These are phyloP conservation scores for Dolomedes plantarius DNA, from an alignment of 2,888 invertebrate genomes.

Conservation along the genomic window DNA sequence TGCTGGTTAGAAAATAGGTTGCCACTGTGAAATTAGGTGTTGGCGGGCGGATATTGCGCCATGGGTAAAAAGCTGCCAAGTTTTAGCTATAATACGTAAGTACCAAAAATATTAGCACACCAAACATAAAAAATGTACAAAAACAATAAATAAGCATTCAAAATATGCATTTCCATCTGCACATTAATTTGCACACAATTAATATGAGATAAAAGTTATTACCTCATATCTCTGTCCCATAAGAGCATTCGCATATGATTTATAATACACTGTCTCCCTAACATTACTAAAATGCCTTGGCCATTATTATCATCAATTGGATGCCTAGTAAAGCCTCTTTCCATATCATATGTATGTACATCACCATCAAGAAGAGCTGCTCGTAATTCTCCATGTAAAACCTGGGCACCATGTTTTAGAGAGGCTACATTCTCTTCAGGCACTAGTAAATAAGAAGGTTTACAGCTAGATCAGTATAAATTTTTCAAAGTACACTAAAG, in stretches of 20 bases:
- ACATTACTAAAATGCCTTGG: slow-evolving; percentile 89
- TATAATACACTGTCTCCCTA: slow-evolving; percentile 88
- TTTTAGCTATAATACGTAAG: no score
- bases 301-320: slow-evolving; percentile 84
- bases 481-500: no score
- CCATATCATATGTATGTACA: slow-evolving; percentile 90
- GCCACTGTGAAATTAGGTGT: no score
- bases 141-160: not conserved
- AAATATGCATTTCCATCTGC: not conserved
- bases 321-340: slow-evolving; percentile 92
- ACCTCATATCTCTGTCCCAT: slow-evolving; percentile 94
- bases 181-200: not conserved
- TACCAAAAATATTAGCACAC: no score
- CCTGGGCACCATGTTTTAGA: slow-evolving; percentile 86
- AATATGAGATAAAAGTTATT: slow-evolving; percentile 22
- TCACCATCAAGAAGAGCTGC: slow-evolving; percentile 93
- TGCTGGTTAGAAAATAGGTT: no score
- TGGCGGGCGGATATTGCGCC: no score
- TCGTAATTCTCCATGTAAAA: slow-evolving; percentile 92
- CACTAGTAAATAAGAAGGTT: no score
- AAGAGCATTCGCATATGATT: slow-evolving; percentile 94
- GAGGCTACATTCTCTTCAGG: slow-evolving; percentile 95
- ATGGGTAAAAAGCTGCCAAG: no score
- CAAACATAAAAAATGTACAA: not conserved
- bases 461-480: no score